Base-by-base conservation (phyloP, 2,797 vertebrate genomes). In the Hylomyscus alleni region DNA sequence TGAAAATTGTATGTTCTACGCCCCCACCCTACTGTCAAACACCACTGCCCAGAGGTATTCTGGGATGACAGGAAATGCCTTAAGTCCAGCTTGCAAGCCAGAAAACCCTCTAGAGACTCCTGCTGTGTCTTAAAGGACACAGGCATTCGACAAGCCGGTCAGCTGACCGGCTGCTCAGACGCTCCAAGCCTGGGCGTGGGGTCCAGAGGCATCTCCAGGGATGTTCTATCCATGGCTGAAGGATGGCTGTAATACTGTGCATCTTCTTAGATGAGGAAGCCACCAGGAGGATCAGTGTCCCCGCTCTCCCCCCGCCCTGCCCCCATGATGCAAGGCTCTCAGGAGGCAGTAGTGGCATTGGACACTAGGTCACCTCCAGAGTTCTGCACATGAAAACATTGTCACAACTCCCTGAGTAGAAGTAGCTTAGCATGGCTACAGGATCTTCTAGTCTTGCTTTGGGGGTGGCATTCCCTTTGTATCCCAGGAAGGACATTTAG, bases 61-160 rank as follows among this genome's bases (percentile, higher is more conserved):
- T 86, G 90, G 37, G 84, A 89, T 54, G 91, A 89, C 73, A 90
- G 15, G 73, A 90, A 93, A 80, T 92, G 77, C 69, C 69, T 60
- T 65, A 47, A 7, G 6, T 24, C 37, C 31, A 83, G 56, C 6
- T 13, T 78, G 72, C 20, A 24, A 62, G 67, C 40, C 56, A 91
- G 86, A 67, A 93, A 88, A 62, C 20, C 60, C 92, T 88, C 91
- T 9, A 12, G 56, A 78, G 93, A 80, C 58, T 1, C 29, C 40
- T 19, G 24, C 3, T 40, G 31, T 76, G 40, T 40, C n/a, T 84
- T 77, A 93, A 72, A 84, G 82, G 91, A 62, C n/a, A 78, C 0
- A 22, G 93, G 12, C 37, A 29, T 31, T 14, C 67, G 83, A 60
- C n/a, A 29, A 73, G 81, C 47, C 60, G 37, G 29, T 9, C 3